phyloP scores from a whole-genome alignment of 92 coral and sea anemone genomes.

The Porites evermanni region DNA sequence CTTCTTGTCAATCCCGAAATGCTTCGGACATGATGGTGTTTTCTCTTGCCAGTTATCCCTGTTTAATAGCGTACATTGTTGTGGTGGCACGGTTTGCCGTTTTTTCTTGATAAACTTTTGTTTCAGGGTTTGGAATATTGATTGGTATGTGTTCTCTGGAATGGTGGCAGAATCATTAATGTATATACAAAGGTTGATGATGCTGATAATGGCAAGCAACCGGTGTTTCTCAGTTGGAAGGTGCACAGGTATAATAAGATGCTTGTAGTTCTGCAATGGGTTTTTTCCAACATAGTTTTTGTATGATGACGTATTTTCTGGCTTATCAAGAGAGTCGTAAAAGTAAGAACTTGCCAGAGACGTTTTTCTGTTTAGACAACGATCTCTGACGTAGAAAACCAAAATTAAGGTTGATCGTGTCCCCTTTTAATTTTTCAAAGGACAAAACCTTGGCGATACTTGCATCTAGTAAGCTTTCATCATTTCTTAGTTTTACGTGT shows the following conservation, averaged over 20 bases:
- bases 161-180: conserved; percentile 4
- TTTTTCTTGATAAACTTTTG: conserved; percentile 30
- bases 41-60: conserved; percentile 26
- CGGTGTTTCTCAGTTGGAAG: conserved; percentile 41
- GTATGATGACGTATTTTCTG: not conserved
- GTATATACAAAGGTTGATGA: conserved; percentile 21
- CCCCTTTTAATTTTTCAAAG: no score
- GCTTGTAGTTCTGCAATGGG: conserved; percentile 17
- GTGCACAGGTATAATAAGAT: conserved; percentile 36
- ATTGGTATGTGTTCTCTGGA: conserved; percentile 19
- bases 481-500: no score
- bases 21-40: not conserved
- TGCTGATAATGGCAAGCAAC: conserved; percentile 31
- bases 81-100: conserved; percentile 17
- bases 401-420: no score
- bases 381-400: no score
- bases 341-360: no score
- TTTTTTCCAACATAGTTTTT: conserved; percentile 9
- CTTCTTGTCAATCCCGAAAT: not conserved
- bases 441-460: no score
- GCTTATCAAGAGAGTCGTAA: no score
- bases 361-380: no score
- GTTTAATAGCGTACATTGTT: conserved; percentile 16
- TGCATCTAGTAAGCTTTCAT: no score
- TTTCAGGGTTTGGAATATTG: conserved; percentile 24